Base-by-base conservation (phyloP, 2,888 invertebrate species). In the Hydriomena furcata region DNA sequence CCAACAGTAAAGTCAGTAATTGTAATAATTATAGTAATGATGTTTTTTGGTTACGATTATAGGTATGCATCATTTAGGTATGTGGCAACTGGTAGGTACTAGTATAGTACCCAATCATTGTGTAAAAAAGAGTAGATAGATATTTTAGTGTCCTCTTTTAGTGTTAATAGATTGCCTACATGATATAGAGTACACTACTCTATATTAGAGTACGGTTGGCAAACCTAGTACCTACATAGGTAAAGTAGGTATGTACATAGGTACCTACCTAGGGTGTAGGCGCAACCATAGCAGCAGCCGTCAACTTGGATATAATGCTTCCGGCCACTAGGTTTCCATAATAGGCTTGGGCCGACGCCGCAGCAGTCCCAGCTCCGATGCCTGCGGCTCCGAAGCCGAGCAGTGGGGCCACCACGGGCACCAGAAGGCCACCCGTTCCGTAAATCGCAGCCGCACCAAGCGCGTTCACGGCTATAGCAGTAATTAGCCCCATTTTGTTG, bases 321-420 rank as follows among this genome's bases (percentile, higher is more conserved):
- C 87, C 87, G 0, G 83, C 84, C 0, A 45, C 83, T 7, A 86
- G 21, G 48, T 85, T 87, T 7, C 87, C 85, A 24, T 74, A 79
- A 42, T 74, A 87, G 0, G 87, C 66, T 44, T 85, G 85, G 0
- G 87, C 87, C 0, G 77, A 77, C 0, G 87, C 86, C 0, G 84
- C 87, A 0, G 73, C 56, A 34, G 66, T 74, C 0, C 82, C 79
- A 0, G 81, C 84, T 0, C 63, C 74, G 1, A 87, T 80, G 21
- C 87, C 87, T 0, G 61, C 68, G 7, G 55, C 45, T 5, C 83
- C 66, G 56, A 88, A 84, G 1, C 87, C 87, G 13, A 87, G 60
- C 65, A 72, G 41, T 0, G 84, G 81, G 0, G 78, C 78, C 5
- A 86, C 71, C 5, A 60, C n/a, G 0, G 76, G 77, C 0, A 73